Evolutionary conservation across 2,888 invertebrate species (phyloP).

Genomic region (Keiferia lycopersicella): DNA sequence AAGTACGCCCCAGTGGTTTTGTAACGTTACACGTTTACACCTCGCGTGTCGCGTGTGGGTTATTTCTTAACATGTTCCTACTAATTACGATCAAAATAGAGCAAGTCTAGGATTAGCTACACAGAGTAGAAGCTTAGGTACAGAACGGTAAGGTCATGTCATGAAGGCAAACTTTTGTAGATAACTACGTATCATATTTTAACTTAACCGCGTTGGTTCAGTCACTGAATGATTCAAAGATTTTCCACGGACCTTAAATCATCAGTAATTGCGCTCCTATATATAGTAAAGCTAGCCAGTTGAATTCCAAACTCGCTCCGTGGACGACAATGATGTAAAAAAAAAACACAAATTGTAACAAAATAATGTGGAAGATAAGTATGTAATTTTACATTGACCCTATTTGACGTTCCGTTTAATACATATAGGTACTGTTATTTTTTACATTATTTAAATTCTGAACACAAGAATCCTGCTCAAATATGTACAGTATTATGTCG

Average conservation of each 20-base stretch:
- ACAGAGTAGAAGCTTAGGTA: slow-evolving; percentile 39
- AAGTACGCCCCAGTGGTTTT: slow-evolving; percentile 37
- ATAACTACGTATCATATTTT: background rate
- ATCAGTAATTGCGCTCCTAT: no score
- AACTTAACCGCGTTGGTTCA: slow-evolving; percentile 9
- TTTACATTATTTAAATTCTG: no score
- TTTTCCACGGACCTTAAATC: no score
- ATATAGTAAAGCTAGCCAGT: no score
- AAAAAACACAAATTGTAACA: no score
- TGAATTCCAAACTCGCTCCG: slow-evolving; percentile 13
- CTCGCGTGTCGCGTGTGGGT: slow-evolving; percentile 43
- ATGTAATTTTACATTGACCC: background rate
- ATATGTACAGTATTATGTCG: background rate
- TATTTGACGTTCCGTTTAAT: background rate
- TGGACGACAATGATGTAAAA: no score
- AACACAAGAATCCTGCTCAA: no score
- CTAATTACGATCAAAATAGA: slow-evolving; percentile 53
- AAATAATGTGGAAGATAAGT: no score
- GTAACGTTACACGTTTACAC: slow-evolving; percentile 39
- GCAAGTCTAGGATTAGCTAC: slow-evolving; percentile 39
- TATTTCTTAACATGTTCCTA: slow-evolving; percentile 52
- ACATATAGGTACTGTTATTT: background rate
- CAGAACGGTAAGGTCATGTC: slow-evolving; percentile 37
- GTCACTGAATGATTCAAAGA: no score
- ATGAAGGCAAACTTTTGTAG: background rate